phyloP scores from a whole-genome alignment of 2,888 invertebrate genomes.

The Tolmerus cingulatus region DNA sequence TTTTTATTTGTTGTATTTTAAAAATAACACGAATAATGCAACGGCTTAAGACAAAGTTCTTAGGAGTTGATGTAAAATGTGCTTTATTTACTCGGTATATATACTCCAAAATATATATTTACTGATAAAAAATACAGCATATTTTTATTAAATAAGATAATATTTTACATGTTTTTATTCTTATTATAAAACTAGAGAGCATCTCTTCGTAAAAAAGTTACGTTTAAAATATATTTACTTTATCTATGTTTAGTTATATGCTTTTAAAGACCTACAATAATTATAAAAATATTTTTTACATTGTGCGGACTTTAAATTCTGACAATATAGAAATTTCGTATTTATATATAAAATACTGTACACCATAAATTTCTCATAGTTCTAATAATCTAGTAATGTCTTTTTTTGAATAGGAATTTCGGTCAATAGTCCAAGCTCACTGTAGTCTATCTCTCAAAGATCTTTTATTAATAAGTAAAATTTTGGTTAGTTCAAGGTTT shows the following conservation, averaged over 20 bases:
- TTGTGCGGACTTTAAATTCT: conserved; percentile 38
- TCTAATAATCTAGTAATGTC: conserved; percentile 51
- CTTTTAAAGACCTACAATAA: conserved; percentile 7
- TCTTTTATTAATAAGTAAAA: conserved; percentile 20
- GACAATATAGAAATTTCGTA: conserved; percentile 47
- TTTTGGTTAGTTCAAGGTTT: neutral
- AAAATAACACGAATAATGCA: neutral
- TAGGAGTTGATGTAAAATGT: conserved; percentile 40
- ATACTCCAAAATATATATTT: conserved; percentile 47
- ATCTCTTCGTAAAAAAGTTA: conserved; percentile 46
- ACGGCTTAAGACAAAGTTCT: neutral
- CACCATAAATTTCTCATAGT: conserved; percentile 51
- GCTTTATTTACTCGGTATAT: conserved; percentile 49
- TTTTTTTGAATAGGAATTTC: conserved; percentile 53
- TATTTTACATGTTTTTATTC: conserved; percentile 47
- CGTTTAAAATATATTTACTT: conserved; percentile 45
- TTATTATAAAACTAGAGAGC: conserved; percentile 49
- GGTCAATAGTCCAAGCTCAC: conserved; percentile 52
- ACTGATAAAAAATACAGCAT: conserved; percentile 48
- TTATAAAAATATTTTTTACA: conserved; percentile 43
- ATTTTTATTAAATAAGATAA: conserved; percentile 49
- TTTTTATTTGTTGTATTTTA: neutral
- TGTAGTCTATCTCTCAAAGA: conserved; percentile 39
- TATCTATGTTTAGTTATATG: conserved; percentile 47
- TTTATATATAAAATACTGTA: conserved; percentile 52